Evolutionary conservation across 2,888 invertebrate genomes (phyloP), one percentile per base, ranked within the genome.

Genomic region (Ochropleura plecta): DNA sequence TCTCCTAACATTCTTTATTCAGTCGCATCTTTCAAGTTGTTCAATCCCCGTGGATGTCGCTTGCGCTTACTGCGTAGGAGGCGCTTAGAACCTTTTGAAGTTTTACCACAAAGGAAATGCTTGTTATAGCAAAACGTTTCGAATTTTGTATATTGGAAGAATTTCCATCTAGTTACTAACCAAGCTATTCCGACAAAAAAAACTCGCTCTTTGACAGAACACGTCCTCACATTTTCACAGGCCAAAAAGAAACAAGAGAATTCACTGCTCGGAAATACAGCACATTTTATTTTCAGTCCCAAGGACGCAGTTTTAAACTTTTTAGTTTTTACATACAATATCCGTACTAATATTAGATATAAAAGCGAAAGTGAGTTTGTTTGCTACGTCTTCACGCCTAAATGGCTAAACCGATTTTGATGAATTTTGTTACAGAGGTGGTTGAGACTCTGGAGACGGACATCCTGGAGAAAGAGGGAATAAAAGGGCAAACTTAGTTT

Each of bases 71-170:
- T 44, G 67, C 40, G 76, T 81, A 30, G 79, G 82, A 60, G 40
- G 76, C 5, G 53, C 68, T 59, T 44, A 40, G 10, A 53, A 44
- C 16, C 48, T 16, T 78, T 75, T 81, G 44, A 59, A 42, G 12
- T 49, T 49, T 55, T 8, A 2, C 20, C 60, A 44, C n/a, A 81
- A 81, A 55, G 55, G 42, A 76, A 69, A 69, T 55, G 18, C 18
- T 49, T 10, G 16, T 42, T 16, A 44, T 9, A 8, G 30, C 48
- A 49, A 40, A 8, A n/a, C 8, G 16, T 62, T 14, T 42, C 7
- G 8, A n/a, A 20, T 10, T 3, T 30, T n/a, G 3, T 46, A 18
- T 12, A 20, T 18, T 42, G 7, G 44, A 12, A 14, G 5, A 55
- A 53, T 18, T 40, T 44, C 8, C 5, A 14, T 49, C 18, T 40